Percentiles rank a stretch among this genome's conserved stretches.
Evolutionary conservation across 2,113 vertebrate species (phyloP).

Genomic region (Cnemophilus loriae): DNA sequence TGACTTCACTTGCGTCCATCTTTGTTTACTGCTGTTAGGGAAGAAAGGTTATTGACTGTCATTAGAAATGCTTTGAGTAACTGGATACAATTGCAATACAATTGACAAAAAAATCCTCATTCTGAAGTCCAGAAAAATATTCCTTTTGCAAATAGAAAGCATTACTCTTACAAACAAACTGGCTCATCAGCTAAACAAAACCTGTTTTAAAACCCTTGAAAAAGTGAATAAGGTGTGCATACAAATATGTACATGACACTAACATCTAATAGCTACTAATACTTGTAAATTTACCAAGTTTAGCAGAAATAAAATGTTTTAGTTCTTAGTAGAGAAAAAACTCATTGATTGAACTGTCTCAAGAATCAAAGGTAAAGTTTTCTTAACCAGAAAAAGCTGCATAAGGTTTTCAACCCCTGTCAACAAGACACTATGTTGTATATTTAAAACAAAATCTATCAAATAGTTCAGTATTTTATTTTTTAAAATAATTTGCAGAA

Average conservation of each 20-base stretch:
- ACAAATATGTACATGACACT: no score
- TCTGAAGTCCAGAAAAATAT: background rate
- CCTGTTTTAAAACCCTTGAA: background rate
- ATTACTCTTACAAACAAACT: background rate
- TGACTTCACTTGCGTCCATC: background rate
- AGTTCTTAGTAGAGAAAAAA: background rate
- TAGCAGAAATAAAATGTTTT: background rate
- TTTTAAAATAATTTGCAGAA: background rate
- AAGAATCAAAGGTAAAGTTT: background rate
- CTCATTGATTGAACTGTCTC: background rate
- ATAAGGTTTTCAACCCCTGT: background rate
- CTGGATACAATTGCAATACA: background rate
- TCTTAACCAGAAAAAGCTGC: background rate
- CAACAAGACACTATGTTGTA: accelerated
- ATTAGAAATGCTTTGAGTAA: background rate
- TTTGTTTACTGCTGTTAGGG: background rate
- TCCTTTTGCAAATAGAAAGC: background rate
- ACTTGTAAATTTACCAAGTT: background rate
- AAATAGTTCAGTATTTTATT: background rate
- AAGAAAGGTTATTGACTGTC: background rate
- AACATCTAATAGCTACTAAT: background rate
- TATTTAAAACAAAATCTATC: background rate
- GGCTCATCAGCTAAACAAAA: background rate
- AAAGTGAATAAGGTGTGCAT: background rate
- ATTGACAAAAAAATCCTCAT: background rate